Conservation (phyloP, 2,113 vertebrate genomes). For the Austrofundulus limnaeus region DNA sequence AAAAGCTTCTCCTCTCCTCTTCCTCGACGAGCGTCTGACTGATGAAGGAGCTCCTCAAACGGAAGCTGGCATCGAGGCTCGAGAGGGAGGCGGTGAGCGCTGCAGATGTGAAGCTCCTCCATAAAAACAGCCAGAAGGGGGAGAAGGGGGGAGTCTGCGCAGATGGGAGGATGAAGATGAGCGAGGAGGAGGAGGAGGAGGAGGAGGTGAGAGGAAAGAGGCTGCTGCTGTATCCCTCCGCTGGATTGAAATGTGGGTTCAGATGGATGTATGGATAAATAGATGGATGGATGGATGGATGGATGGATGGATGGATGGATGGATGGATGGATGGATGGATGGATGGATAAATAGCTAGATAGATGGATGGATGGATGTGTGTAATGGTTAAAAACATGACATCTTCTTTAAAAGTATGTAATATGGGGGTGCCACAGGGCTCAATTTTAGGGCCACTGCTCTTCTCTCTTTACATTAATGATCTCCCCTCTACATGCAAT, state of each 20-base stretch:
- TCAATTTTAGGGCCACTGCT: too few species aligned
- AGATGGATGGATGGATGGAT: constrained; percentile 6
- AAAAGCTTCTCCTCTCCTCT: constrained; percentile 31
- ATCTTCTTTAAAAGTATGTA: too few species aligned
- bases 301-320: neutral
- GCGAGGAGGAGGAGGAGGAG: neutral
- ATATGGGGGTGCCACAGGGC: too few species aligned
- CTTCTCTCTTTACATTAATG: too few species aligned
- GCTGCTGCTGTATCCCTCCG: constrained; percentile 24
- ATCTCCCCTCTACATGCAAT: too few species aligned
- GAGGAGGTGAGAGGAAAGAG: constrained; percentile 10
- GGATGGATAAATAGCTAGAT: neutral
- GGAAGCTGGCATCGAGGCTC: constrained; percentile 34
- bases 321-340: neutral
- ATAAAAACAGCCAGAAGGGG: constrained; percentile 55
- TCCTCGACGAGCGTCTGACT: constrained; percentile 14
- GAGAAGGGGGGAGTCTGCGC: constrained; percentile 54
- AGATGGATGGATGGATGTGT: neutral
- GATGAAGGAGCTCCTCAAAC: constrained; percentile 51
- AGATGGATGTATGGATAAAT: constrained; percentile 42
- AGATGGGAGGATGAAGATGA: constrained; percentile 55
- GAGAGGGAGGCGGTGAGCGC: constrained; percentile 36
- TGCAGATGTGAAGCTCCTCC: constrained; percentile 71
- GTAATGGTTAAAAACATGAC: too few species aligned
- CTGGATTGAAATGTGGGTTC: constrained; percentile 30